Evolutionary conservation across 2,888 invertebrate genomes (phyloP), one percentile per base, ranked within the genome.

Genomic region (Eupeodes latifasciatus): DNA sequence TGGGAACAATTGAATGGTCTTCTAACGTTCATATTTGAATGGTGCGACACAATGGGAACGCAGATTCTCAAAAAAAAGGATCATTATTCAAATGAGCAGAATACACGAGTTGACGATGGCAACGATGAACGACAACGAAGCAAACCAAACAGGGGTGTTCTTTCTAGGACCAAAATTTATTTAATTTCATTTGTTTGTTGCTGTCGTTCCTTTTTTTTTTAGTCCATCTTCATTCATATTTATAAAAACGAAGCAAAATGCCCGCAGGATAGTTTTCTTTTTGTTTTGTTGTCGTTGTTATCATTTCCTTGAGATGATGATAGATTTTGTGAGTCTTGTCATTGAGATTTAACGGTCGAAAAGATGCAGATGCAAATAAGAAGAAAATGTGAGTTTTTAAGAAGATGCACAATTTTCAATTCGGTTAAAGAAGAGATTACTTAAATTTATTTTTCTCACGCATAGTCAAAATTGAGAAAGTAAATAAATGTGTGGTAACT

Each of bases 21-120:
- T 89, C 85, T 89, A 91, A 91, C 91, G 91, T 90, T 92, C 91
- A 90, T 90, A 92, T 91, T 72, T 85, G 79, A 89, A 79, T 85
- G 64, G 67, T 19, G 62, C 64, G 57, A 59, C 72, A 87, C 83
- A 87, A 83, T 77, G 77, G 76, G 27, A 51, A 75, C 69, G 82
- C 55, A 69, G 72, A 51, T 27, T 51, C 27, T 44, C 16, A 9
- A 78, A 51, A 53, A 27, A 27, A 27, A 27, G 44, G 79, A 67
- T 74, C 72, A 81, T 72, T 82, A 83, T 76, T 84, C 84, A 84
- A 83, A 88, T 84, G 59, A 64, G 55, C 61, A 14, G 66, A 49
- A 27, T 27, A 40, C 40, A 16, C n/a, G 72, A 44, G 59, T 47
- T 59, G 27, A 59, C 19, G 59, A 40, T 5, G 5, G 40, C 5